Conservation (phyloP, 1,140 invertebrate genomes). For the Drosophila seguyi region DNA sequence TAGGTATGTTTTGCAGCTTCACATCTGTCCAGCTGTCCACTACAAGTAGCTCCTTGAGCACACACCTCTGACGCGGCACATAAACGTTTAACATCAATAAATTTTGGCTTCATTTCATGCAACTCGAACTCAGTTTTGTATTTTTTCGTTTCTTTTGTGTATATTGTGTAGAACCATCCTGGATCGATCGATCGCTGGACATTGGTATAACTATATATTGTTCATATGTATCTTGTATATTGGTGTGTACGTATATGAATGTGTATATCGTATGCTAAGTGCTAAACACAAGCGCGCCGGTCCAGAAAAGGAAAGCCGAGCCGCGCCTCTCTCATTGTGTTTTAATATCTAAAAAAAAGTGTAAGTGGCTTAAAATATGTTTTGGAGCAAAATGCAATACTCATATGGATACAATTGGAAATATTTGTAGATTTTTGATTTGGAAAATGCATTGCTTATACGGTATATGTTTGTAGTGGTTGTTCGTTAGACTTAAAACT, state of each 20-base stretch:
- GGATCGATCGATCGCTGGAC: conserved; percentile 11
- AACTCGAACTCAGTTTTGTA: conserved; percentile 48
- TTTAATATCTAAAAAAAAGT: conserved; percentile 49
- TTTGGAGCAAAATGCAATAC: conserved; percentile 71
- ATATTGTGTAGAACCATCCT: conserved; percentile 20
- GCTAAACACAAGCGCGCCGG: conserved; percentile 12
- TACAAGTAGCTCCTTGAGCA: conserved; percentile 17
- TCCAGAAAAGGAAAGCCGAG: conserved; percentile 12
- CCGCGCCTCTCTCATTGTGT: conserved; percentile 10
- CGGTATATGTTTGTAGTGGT: conserved; percentile 8
- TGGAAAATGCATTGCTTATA: conserved; percentile 67
- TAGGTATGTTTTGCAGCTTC: conserved; percentile 20
- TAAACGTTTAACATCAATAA: conserved; percentile 68
- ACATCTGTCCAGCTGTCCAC: no score
- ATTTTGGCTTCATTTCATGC: conserved; percentile 76
- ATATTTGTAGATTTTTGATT: conserved; percentile 37
- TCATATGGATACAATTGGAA: conserved; percentile 65
- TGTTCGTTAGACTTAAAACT: conserved; percentile 34
- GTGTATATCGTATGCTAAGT: conserved; percentile 47
- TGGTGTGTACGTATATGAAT: conserved; percentile 42
- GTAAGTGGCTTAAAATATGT: conserved; percentile 54
- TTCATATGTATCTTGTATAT: conserved; percentile 55
- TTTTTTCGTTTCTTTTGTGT: conserved; percentile 16
- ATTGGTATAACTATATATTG: conserved; percentile 45
- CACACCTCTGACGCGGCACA: conserved; percentile 37